Percentiles rank a stretch among this genome's conserved stretches.
Conservation (phyloP, 2,888 invertebrate species). For the Chalcosyrphus nemorum region DNA sequence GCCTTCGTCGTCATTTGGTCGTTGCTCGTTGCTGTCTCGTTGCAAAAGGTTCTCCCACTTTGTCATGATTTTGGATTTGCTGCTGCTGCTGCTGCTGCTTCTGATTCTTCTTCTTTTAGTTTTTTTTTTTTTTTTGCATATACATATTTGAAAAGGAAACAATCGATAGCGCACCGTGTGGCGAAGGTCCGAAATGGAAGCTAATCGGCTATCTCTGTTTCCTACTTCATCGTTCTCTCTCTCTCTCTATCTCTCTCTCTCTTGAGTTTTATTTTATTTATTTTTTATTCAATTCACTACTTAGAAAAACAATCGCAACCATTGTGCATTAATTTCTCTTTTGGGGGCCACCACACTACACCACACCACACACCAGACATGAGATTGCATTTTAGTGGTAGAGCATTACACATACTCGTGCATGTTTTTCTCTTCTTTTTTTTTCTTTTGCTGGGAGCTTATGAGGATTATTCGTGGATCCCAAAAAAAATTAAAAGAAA, state of each 20-base stretch:
- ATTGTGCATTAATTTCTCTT: conserved; percentile 63
- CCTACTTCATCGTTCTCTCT: background rate
- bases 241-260: background rate
- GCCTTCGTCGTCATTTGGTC: background rate
- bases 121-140: conserved; percentile 3
- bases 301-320: conserved; percentile 50
- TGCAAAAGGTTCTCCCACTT: conserved; percentile 61
- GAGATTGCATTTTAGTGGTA: background rate
- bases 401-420: background rate
- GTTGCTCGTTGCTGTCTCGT: too few species aligned
- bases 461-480: background rate
- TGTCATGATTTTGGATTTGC: conserved; percentile 44
- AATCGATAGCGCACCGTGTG: conserved; percentile 55
- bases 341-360: too few species aligned
- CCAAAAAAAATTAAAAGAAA: too few species aligned
- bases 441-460: too few species aligned
- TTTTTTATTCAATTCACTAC: conserved; percentile 19
- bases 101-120: conserved; percentile 22
- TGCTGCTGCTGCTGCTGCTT: conserved; percentile 24
- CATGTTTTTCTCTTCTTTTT: background rate
- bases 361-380: too few species aligned
- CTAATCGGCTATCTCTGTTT: conserved; percentile 27
- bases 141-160: conserved; percentile 2
- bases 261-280: background rate
- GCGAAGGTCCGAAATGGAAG: conserved; percentile 39